These are phyloP conservation scores for Globodera ellingtonae DNA, from an alignment of 1,140 invertebrate species.

Conservation along the genomic window DNA sequence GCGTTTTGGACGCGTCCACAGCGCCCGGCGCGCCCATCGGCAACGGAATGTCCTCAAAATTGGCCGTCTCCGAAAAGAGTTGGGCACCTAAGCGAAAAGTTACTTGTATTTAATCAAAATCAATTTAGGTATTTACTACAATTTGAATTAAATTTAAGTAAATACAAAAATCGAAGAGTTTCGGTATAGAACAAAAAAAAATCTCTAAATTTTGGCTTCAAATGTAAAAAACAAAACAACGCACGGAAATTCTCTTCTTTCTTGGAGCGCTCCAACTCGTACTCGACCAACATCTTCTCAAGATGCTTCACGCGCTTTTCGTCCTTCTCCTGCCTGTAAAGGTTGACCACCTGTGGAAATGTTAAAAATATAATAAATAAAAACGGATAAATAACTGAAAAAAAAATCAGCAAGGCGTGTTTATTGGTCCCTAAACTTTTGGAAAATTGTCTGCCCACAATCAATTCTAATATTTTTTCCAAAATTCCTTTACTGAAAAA, in stretches of 20 bases:
- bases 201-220: background rate
- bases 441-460: too few relatives aligned
- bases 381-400: too few relatives aligned
- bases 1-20: conserved; percentile 48
- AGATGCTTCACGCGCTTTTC: conserved; percentile 42
- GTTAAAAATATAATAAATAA: background rate
- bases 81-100: conserved; percentile 66
- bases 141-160: background rate
- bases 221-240: conserved; percentile 22
- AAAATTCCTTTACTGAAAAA: too few relatives aligned
- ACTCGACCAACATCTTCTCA: conserved; percentile 47
- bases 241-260: conserved; percentile 50
- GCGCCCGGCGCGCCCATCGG: conserved; percentile 60
- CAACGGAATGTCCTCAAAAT: conserved; percentile 68
- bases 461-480: too few relatives aligned
- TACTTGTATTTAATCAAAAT: too few relatives aligned
- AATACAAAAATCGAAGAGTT: background rate
- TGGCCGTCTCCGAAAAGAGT: conserved; percentile 67
- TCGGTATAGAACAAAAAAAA: conserved; percentile 8
- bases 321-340: conserved; percentile 48
- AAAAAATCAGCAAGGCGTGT: too few relatives aligned
- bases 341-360: conserved; percentile 26
- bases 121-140: background rate
- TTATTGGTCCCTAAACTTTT: too few relatives aligned
- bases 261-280: conserved; percentile 47